Conservation (phyloP, 37 sponge, comb jelly and placozoan genomes). For the Crambe crambe region DNA sequence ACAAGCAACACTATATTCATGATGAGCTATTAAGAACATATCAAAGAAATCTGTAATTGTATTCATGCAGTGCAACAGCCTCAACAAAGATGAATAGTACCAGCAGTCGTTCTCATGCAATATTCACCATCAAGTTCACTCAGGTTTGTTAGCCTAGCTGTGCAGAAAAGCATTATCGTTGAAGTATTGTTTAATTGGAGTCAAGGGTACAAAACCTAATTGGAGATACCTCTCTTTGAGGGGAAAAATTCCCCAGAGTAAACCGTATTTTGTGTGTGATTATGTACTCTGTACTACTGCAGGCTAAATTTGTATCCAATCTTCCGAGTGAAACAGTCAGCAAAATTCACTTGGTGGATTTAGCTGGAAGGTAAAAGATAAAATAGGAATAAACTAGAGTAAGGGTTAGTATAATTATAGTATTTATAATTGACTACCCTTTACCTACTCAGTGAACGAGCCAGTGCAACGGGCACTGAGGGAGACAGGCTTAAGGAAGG, state of each 20-base stretch:
- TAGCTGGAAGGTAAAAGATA: constrained; percentile 84
- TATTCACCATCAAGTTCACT: constrained; percentile 85
- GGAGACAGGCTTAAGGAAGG: constrained; percentile 86
- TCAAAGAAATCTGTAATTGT: not conserved
- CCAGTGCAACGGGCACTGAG: constrained; percentile 79
- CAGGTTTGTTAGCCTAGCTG: constrained; percentile 44
- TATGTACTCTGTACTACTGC: constrained; percentile 1
- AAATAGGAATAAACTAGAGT: not conserved
- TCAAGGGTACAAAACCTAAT: not conserved
- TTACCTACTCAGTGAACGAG: constrained; percentile 74
- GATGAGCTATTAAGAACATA: not conserved
- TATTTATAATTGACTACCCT: not conserved
- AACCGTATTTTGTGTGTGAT: not conserved
- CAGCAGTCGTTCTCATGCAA: constrained; percentile 94
- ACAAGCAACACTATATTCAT: not conserved
- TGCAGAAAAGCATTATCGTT: not conserved
- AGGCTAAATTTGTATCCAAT: constrained; percentile 71
- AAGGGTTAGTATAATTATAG: no score
- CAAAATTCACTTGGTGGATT: constrained; percentile 81
- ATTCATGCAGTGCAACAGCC: constrained; percentile 65
- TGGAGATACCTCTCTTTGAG: not conserved
- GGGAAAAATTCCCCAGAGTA: not conserved
- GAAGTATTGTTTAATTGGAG: not conserved
- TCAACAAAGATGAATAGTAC: constrained; percentile 86
- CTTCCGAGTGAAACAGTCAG: constrained; percentile 84